These are phyloP conservation scores for Scatophagus argus DNA, from an alignment of 2,113 vertebrate genomes.

Conservation along the genomic window DNA sequence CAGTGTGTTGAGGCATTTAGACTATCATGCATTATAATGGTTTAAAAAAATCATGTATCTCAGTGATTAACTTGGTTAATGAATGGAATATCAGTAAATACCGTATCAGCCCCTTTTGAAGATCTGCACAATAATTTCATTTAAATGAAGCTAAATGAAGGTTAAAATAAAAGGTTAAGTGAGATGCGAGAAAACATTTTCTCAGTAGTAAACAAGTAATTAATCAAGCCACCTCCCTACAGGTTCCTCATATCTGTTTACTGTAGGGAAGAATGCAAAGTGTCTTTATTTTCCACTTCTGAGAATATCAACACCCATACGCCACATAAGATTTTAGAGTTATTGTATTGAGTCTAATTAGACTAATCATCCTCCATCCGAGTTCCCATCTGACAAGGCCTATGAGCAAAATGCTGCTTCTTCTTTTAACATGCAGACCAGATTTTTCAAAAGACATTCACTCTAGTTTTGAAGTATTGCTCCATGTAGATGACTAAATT, in stretches of 20 bases:
- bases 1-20: too few species aligned
- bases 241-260: conserved; percentile 35
- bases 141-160: conserved; percentile 41
- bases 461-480: conserved; percentile 1
- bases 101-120: background rate
- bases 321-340: conserved; percentile 2
- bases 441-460: conserved; percentile 22
- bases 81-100: background rate
- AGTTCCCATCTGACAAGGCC: background rate
- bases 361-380: conserved; percentile 6
- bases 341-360: conserved; percentile 10
- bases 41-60: background rate
- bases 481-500: conserved; percentile 22
- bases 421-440: conserved; percentile 3
- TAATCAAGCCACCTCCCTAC: conserved; percentile 58
- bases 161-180: conserved; percentile 61
- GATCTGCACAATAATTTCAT: conserved; percentile 24
- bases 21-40: background rate
- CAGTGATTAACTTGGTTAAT: background rate
- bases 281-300: conserved; percentile 30
- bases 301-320: conserved; percentile 1
- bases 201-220: conserved; percentile 69
- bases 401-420: background rate
- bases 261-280: conserved; percentile 17
- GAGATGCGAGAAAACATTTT: conserved; percentile 59